phyloP scores from a whole-genome alignment of 2,113 vertebrate genomes.

The Scytalopus superciliaris region DNA sequence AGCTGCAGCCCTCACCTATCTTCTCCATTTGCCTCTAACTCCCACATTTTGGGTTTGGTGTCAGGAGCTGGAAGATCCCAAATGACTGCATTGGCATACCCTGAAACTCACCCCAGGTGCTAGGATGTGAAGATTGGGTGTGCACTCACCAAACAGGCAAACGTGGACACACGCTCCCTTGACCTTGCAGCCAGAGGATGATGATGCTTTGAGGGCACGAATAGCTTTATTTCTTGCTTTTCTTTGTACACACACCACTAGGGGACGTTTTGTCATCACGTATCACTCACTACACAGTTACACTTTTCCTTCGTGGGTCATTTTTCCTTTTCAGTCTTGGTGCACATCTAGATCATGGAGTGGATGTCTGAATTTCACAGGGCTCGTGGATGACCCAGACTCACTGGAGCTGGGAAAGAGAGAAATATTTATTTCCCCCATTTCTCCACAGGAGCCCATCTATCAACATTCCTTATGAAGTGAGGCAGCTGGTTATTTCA shows the following conservation, averaged over 20 bases:
- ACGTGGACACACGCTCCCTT: accelerated
- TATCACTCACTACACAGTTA: not conserved
- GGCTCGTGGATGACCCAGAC: not conserved
- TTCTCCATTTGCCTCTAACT: not conserved
- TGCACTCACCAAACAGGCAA: not conserved
- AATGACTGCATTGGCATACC: accelerated
- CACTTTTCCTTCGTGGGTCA: not conserved
- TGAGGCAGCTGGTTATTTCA: constrained; percentile 31
- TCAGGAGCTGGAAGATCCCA: not conserved
- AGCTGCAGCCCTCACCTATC: not conserved
- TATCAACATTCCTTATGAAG: not conserved
- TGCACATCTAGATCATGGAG: not conserved
- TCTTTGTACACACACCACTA: not conserved
- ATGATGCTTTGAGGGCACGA: accelerated
- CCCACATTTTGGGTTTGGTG: not conserved
- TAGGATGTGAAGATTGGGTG: not conserved
- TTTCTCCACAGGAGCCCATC: not conserved
- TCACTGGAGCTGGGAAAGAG: not conserved
- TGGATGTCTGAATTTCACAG: not conserved
- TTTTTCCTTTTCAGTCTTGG: not conserved
- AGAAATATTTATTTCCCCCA: not conserved
- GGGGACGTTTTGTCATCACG: constrained; percentile 40
- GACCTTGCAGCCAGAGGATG: not conserved
- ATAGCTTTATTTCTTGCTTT: not conserved
- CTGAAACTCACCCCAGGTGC: not conserved